Evolutionary conservation across 2,888 invertebrate genomes (phyloP).

Genomic region (Acleris emargana): DNA sequence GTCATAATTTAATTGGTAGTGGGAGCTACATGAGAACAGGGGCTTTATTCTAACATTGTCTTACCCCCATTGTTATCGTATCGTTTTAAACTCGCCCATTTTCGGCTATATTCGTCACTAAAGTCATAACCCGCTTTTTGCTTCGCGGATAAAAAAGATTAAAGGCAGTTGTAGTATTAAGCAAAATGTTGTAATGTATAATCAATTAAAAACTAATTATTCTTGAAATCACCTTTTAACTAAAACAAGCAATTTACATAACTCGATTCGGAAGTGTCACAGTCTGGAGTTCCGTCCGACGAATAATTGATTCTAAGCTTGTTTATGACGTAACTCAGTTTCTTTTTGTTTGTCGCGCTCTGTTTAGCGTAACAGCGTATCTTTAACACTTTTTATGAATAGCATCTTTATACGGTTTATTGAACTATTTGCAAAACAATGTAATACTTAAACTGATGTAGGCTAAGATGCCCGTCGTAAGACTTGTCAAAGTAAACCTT

Average conservation of each 20-base stretch:
- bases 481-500: too few relatives aligned
- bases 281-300: constrained; percentile 23
- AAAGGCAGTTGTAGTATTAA: not conserved
- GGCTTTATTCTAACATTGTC: too few relatives aligned
- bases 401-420: constrained; percentile 18
- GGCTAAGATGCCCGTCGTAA: too few relatives aligned
- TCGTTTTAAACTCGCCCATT: too few relatives aligned
- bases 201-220: constrained; percentile 12
- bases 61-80: too few relatives aligned
- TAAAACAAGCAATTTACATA: constrained; percentile 32
- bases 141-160: not conserved
- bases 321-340: constrained; percentile 38
- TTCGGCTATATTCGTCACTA: too few relatives aligned
- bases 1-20: too few relatives aligned
- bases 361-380: constrained; percentile 27
- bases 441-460: too few relatives aligned
- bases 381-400: constrained; percentile 30
- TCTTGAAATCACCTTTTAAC: not conserved
- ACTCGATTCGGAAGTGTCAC: constrained; percentile 35
- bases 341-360: constrained; percentile 40
- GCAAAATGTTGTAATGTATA: not conserved
- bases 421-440: constrained; percentile 1
- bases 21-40: too few relatives aligned
- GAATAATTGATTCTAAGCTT: constrained; percentile 42
- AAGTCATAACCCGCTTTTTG: too few relatives aligned